Evolutionary conservation across 2,888 invertebrate species (phyloP), one percentile per base, ranked within the genome.

Genomic region (Ectemnius cavifrons): DNA sequence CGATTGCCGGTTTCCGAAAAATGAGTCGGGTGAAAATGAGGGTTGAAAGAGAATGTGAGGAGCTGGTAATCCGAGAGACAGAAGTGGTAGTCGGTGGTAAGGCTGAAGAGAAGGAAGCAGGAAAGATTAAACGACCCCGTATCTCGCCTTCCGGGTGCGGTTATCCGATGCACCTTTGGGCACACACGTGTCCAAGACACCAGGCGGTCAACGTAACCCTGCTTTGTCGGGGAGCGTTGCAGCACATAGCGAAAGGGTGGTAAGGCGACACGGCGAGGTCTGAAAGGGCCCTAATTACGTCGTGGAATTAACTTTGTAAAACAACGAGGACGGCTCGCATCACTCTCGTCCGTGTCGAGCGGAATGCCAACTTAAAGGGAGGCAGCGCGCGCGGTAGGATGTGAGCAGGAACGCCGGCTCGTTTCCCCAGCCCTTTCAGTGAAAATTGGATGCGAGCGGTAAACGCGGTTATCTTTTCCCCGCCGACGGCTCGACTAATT

Each of bases 231-330:
- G 5, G n/a, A 16, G 52, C 8, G 14, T 52, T 11, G 16, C 52
- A 14, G 16, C 52, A 14, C 52, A 16, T 11, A 52, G 52, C 16
- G 16, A 4, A 11, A 37, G n/a, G 52, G 52, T 14, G 58, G 71
- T 69, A 79, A 72, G 63, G 69, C 62, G 63, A 73, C 58, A 47
- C 61, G 28, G 62, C 2, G 6, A 37, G 45, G 45, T 63, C 67
- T 60, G 75, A 71, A 81, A 72, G 68, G 75, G 59, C 68, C 71
- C 71, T 77, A 81, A 81, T 81, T 81, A 79, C 74, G 59, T 81
- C 71, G 63, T 70, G 68, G 70, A 72, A 81, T 79, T 79, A 81
- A 81, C 72, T 81, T 74, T 28, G 72, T 73, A 71, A 69, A 77
- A 79, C 65, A 69, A n/a, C 23, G 66, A 62, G 75, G 67, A 72